Conservation (phyloP, 2,113 vertebrate genomes). For the Noturus placidus region DNA sequence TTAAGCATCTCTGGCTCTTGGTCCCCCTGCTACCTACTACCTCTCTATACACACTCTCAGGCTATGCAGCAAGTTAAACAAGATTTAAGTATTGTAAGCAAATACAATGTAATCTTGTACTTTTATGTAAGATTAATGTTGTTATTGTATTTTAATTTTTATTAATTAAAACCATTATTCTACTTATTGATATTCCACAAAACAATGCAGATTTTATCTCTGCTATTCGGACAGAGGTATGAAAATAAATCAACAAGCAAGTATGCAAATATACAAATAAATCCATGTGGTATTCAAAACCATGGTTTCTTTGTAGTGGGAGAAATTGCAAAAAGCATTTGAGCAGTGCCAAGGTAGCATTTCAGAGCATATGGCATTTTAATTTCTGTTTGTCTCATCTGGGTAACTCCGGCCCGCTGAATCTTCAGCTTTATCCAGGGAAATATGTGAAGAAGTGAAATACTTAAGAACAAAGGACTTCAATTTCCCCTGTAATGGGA, state of each 20-base stretch:
- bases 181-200: background rate
- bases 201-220: constrained; percentile 1
- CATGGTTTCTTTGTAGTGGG: constrained; percentile 69
- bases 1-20: constrained; percentile 22
- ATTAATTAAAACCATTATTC: background rate
- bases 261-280: constrained; percentile 62
- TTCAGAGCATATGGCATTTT: constrained; percentile 79
- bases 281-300: constrained; percentile 59
- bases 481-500: constrained; percentile 79
- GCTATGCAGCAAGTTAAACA: background rate
- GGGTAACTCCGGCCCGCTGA: constrained; percentile 71
- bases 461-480: constrained; percentile 77
- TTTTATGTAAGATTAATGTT: background rate
- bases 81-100: background rate
- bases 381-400: constrained; percentile 81
- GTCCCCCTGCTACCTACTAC: constrained; percentile 1
- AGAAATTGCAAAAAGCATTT: constrained; percentile 75
- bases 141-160: background rate
- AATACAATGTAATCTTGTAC: background rate
- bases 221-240: background rate
- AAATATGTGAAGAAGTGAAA: constrained; percentile 75
- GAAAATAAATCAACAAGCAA: constrained; percentile 65
- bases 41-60: background rate
- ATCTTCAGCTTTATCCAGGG: constrained; percentile 74
- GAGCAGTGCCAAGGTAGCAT: constrained; percentile 69